Base-by-base conservation (phyloP, 2,113 vertebrate species). In the Colinus virginianus region DNA sequence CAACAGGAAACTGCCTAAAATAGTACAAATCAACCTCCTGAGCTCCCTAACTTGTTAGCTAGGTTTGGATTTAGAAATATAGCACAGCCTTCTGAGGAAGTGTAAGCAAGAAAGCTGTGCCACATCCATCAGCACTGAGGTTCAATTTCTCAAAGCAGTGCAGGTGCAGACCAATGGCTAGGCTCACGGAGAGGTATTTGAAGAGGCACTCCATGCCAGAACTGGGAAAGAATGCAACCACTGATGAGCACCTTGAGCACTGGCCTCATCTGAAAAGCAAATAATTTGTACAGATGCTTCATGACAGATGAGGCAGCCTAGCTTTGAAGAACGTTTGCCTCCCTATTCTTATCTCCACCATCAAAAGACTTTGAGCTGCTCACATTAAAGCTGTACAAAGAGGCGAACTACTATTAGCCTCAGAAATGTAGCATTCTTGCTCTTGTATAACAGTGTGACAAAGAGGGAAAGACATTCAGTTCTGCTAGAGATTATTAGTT, bases 301-400 rank as follows among this genome's bases (percentile, higher is more conserved):
- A 71, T 36, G 53, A 72, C 18, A 23, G 4, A 36, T 28, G 58
- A 81, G 68, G 19, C 32, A 59, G 5, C 4, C 25, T 56, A 67
- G 20, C 6, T 70, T 7, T 9, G 22, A 30, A 49, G 18, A 80
- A 2, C 81, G 1, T n/a, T 48, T 66, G 34, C 11, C 78, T 13
- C 43, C 22, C 16, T 61, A 2, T 64, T 75, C 45, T 56, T 68
- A 56, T 14, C 86, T 19, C 30, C 56, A 64, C 8, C 34, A 36
- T 15, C 28, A 62, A 21, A 78, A 82, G 43, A 82, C 72, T 69
- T 28, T n/a, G 25, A 82, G 46, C 11, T 51, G 34, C 82, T 79
- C 55, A 70, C 49, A 82, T 77, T 67, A 87, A 45, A 85, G 36
- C 10, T 81, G n/a, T 7, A 15, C 13, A 89, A 51, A 49, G 90